A percentile compares a stretch with the other conserved stretches of the same genome.
Evolutionary conservation across 2,113 vertebrate genomes (phyloP).

Genomic region (Toxostoma redivivum): DNA sequence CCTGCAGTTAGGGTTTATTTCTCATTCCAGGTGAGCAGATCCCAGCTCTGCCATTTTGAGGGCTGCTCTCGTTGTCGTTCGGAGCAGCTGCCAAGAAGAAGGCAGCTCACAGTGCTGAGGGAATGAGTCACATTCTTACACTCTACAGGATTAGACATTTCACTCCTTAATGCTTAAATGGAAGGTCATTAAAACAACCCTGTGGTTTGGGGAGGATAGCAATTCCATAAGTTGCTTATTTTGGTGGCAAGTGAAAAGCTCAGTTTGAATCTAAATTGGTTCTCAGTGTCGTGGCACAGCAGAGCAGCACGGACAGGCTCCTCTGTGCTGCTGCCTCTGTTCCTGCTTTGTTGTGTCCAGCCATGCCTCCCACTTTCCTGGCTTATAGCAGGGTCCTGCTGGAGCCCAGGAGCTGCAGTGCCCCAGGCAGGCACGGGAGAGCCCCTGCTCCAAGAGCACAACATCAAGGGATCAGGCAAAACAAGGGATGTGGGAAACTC

Average conservation of each 20-base stretch:
- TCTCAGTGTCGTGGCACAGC: neutral
- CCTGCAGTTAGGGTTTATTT: slow-evolving; percentile 11
- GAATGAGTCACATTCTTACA: slow-evolving; percentile 39
- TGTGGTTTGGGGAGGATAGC: slow-evolving; percentile 31
- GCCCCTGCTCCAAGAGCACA: neutral
- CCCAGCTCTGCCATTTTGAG: neutral
- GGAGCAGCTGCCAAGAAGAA: slow-evolving; percentile 7
- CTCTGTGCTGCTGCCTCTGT: neutral
- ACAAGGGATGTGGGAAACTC: neutral
- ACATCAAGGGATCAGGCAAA: accelerated
- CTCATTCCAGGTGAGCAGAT: neutral
- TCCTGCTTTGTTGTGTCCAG: neutral
- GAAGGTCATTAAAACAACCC: slow-evolving; percentile 41
- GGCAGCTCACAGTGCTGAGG: neutral
- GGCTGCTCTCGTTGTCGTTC: accelerated
- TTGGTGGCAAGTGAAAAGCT: slow-evolving; percentile 19
- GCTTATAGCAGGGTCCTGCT: neutral
- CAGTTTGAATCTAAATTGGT: neutral
- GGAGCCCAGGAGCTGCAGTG: neutral
- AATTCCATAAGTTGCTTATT: slow-evolving; percentile 3
- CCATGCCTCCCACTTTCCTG: neutral
- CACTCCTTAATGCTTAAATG: slow-evolving; percentile 42
- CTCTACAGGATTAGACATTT: slow-evolving; percentile 52
- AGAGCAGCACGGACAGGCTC: neutral
- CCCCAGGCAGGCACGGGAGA: neutral